Base-by-base conservation (phyloP, 2,888 invertebrate genomes). In the Rhabditoides inermis region DNA sequence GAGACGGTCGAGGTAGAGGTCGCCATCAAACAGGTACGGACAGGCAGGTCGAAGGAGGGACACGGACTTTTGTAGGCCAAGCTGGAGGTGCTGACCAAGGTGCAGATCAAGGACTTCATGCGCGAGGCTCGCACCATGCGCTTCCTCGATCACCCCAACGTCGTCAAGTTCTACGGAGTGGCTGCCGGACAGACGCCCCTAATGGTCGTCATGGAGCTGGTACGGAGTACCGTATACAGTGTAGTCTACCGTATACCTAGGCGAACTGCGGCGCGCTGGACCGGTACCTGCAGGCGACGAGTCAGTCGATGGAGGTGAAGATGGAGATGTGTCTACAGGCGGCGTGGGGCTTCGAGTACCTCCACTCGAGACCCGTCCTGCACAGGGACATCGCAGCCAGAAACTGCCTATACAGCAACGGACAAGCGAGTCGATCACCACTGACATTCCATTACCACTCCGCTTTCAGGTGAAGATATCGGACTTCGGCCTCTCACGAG, bases 401-500 rank as follows among this genome's bases (percentile, higher is more conserved):
- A 25, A 56, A 56, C 44, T 56, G 56, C 28, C 41, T 56, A n/a
- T 56, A 48, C 42, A 35, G 47, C 10, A 56, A 56, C 26, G 32
- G 40, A 5, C 44, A 45, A 6, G 37, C 39, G 20, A n/a, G n/a
- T n/a, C n/a, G n/a, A n/a, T n/a, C n/a, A n/a, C n/a, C n/a, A n/a
- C n/a, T n/a, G n/a, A n/a, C n/a, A n/a, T n/a, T n/a, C n/a, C n/a
- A n/a, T n/a, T n/a, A n/a, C n/a, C n/a, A n/a, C n/a, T n/a, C n/a
- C n/a, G n/a, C n/a, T n/a, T n/a, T n/a, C n/a, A 53, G 40, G 61
- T 63, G 6, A 65, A 65, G 36, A 65, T 66, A 28, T 49, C 57
- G 4, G 61, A 62, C 41, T 62, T 62, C 22, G 61, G 62, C 18
- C 40, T 66, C 40, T 59, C 61, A 2, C 49, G 62, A 12, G 64